Conservation (phyloP, 2,888 invertebrate genomes). For the Drosophila suboccidentalis region DNA sequence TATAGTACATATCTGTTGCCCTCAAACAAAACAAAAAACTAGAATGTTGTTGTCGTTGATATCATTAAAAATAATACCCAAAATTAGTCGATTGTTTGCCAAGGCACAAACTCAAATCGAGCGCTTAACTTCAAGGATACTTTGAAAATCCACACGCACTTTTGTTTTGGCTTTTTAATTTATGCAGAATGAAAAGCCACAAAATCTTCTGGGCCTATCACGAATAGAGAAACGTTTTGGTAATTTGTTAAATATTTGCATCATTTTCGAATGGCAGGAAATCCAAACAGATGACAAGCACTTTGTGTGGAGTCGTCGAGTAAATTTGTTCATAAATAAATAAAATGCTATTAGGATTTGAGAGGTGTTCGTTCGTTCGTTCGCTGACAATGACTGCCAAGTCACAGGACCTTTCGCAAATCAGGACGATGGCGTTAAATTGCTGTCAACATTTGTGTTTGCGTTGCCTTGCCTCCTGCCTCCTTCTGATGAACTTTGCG, state of each 20-base stretch:
- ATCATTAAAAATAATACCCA: neutral
- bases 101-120: neutral
- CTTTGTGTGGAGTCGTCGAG: constrained; percentile 12
- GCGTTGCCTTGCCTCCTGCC: neutral
- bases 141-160: neutral
- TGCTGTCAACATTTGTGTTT: constrained; percentile 40
- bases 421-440: constrained; percentile 32
- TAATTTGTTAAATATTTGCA: constrained; percentile 61
- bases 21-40: neutral
- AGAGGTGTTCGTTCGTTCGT: constrained; percentile 20
- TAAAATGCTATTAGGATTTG: constrained; percentile 51
- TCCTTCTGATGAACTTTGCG: constrained; percentile 27
- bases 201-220: constrained; percentile 40
- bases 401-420: neutral
- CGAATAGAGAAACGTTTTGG: constrained; percentile 15
- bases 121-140: constrained; percentile 3
- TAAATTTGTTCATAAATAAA: constrained; percentile 64
- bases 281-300: constrained; percentile 32
- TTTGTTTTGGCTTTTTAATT: constrained; percentile 40
- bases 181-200: constrained; percentile 50
- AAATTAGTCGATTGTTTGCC: constrained; percentile 12
- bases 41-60: neutral
- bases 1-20: neutral
- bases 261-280: constrained; percentile 25
- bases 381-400: neutral